phyloP scores from a whole-genome alignment of 64 coral and sea anemone genomes.

The Actinia tenebrosa region DNA sequence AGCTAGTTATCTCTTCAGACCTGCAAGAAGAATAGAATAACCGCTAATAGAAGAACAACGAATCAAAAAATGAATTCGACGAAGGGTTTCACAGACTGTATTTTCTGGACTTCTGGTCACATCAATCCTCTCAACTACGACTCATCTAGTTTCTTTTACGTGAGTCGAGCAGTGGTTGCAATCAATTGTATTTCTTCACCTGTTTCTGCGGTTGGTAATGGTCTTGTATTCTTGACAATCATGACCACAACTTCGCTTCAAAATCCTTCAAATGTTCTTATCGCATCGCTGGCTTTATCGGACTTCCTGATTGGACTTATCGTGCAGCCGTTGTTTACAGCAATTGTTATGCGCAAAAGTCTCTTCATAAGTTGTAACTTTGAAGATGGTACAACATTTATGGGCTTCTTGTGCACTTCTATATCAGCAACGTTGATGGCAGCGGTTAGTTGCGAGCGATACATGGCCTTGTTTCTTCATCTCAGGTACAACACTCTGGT shows the following conservation, averaged over 20 bases:
- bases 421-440: neutral
- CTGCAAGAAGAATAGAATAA: neutral
- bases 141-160: neutral
- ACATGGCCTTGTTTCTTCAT: neutral
- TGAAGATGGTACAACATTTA: neutral
- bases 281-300: neutral
- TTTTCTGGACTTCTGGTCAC: neutral
- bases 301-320: neutral
- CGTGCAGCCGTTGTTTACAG: neutral
- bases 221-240: conserved; percentile 2
- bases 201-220: neutral
- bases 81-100: neutral
- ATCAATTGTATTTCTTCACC: conserved; percentile 1
- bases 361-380: neutral
- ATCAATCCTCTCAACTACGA: neutral
- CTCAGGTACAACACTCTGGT: conserved; percentile 4
- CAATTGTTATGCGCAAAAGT: neutral
- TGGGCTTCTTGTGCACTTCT: neutral
- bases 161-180: neutral
- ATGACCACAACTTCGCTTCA: neutral
- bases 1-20: no score
- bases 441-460: conserved; percentile 7
- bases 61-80: neutral
- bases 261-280: neutral
- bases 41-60: neutral